phyloP scores from a whole-genome alignment of 2,797 vertebrate genomes.

The Silurus lanzhouensis region DNA sequence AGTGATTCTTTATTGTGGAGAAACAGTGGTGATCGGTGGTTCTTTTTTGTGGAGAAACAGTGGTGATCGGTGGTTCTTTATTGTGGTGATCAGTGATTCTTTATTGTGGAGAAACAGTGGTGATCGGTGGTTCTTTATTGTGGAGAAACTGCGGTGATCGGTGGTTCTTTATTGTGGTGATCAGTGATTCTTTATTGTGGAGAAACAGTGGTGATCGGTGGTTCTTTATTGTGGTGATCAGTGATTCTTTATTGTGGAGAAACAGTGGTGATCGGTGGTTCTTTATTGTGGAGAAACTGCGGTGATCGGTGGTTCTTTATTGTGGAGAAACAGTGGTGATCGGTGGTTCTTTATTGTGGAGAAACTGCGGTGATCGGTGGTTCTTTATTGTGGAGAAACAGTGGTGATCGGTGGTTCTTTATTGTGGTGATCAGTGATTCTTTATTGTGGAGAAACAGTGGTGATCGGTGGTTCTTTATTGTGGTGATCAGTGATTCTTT shows the following conservation, averaged over 20 bases:
- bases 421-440: not conserved
- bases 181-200: no score
- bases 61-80: not conserved
- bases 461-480: no score
- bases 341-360: not conserved
- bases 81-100: no score
- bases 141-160: not conserved
- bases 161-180: not conserved
- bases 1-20: no score
- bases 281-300: no score
- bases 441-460: no score
- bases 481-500: not conserved
- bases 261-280: not conserved
- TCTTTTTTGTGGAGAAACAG: not conserved
- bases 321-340: not conserved
- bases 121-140: not conserved
- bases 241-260: not conserved
- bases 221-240: no score
- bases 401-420: not conserved
- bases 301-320: no score
- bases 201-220: not conserved
- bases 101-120: no score
- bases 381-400: not conserved
- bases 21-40: not conserved
- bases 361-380: not conserved